A percentile compares a stretch with the other conserved stretches of the same genome.
These are phyloP conservation scores for Enteromius radiatus DNA, from an alignment of 2,797 vertebrate species.

Conservation along the genomic window DNA sequence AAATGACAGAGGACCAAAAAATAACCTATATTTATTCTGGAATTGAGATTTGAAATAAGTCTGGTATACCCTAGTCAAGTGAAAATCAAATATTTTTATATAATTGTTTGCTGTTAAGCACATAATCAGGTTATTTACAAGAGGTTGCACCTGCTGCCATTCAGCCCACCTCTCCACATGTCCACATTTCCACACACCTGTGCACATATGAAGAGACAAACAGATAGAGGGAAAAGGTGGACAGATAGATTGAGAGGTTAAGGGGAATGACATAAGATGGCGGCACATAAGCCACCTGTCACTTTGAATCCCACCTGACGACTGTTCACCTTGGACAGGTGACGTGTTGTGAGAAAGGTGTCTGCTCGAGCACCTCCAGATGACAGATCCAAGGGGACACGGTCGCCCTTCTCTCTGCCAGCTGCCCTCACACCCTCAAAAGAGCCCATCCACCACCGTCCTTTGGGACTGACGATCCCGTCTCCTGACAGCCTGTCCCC, in stretches of 20 bases:
- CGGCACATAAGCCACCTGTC: slow-evolving; percentile 75
- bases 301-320: slow-evolving; percentile 63
- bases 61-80: neutral
- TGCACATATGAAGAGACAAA: slow-evolving; percentile 45
- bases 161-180: slow-evolving; percentile 28
- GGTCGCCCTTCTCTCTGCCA: slow-evolving; percentile 78
- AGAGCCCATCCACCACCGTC: slow-evolving; percentile 64
- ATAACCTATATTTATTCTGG: neutral
- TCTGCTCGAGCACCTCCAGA: slow-evolving; percentile 67
- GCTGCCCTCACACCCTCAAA: slow-evolving; percentile 61
- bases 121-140: slow-evolving; percentile 21
- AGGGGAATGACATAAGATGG: slow-evolving; percentile 54
- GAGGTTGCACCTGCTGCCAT: slow-evolving; percentile 28
- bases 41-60: neutral
- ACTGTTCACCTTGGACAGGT: slow-evolving; percentile 73
- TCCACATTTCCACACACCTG: slow-evolving; percentile 39
- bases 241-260: slow-evolving; percentile 47
- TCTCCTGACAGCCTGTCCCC: slow-evolving; percentile 58
- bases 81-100: neutral
- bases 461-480: slow-evolving; percentile 58
- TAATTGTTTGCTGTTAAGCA: slow-evolving; percentile 18
- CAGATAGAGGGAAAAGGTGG: slow-evolving; percentile 41
- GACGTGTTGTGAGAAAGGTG: slow-evolving; percentile 67
- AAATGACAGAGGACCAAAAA: neutral
- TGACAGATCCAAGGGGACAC: slow-evolving; percentile 82